Evolutionary conservation across 2,113 vertebrate genomes (phyloP), one percentile per base, ranked within the genome.

Genomic region (Phylloscopus trochiloides): DNA sequence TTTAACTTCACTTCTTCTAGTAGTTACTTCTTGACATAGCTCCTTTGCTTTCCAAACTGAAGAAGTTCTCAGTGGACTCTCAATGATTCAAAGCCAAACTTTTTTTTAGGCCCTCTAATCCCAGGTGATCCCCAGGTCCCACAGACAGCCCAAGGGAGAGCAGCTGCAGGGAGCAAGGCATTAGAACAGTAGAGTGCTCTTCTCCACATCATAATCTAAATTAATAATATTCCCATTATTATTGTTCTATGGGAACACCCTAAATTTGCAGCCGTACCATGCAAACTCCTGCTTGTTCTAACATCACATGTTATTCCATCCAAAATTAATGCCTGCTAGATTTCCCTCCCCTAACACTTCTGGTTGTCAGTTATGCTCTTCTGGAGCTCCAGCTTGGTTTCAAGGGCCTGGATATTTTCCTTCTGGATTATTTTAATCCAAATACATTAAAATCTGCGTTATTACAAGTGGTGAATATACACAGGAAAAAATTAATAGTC

Each of bases 401-500:
- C 42, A 45, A 8, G 29, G 25, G 31, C 28, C 25, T 47, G 25
- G 7, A 17, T 71, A 19, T 87, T 87, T 68, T 25, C 9, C 8
- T 75, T 78, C 68, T 42, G 51, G 11, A 40, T 89, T 63, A 67
- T 63, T 94, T 78, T 59, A 48, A 80, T 48, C 14, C 61, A 61
- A 28, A 52, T 57, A 52, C 34, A 72, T 22, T 38, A 6, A 74
- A 74, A 62, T 29, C 24, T 32, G 7, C 14, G 34, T 61, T 89
- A 52, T 67, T 75, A 19, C 21, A 68, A 61, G 25, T 29, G 14
- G 7, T 59, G 36, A 71, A 58, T 51, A 32, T 26, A 57, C n/a
- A 38, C 7, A 36, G 48, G 62, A 87, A 95, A 66, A 58, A 93
- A 84, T 66, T 91, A 96, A 40, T 90, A 93, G 94, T 79, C 94